A percentile compares a stretch with the other conserved stretches of the same genome.
phyloP scores from a whole-genome alignment of 2,797 vertebrate genomes.

The Cynopterus sphinx region DNA sequence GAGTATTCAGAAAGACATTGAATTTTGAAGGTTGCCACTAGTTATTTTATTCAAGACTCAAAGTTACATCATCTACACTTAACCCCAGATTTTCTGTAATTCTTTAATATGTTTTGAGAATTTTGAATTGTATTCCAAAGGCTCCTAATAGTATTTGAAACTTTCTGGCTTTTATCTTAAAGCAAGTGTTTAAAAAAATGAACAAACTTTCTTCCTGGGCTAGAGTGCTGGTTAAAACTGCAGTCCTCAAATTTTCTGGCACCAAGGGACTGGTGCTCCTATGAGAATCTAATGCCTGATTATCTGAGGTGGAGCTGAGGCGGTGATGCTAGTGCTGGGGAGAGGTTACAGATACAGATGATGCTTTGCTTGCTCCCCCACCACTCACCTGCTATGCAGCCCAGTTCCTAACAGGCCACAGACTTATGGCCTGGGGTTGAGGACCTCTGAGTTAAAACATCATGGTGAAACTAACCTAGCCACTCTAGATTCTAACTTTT shows the following conservation, averaged over 20 bases:
- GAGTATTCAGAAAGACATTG: not conserved
- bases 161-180: conserved; percentile 26
- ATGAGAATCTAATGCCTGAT: no score
- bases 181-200: not conserved
- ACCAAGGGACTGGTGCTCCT: no score
- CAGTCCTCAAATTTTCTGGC: no score
- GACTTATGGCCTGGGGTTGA: no score
- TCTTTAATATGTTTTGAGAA: conserved; percentile 2
- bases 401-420: no score
- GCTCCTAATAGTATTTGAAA: conserved; percentile 51
- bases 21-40: not conserved
- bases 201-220: not conserved
- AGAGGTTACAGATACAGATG: no score
- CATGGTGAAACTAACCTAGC: not conserved
- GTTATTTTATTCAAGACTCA: not conserved
- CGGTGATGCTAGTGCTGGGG: no score
- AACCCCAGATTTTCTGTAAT: not conserved
- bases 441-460: conserved; percentile 22
- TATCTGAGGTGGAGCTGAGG: no score
- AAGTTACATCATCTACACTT: not conserved
- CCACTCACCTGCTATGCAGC: no score
- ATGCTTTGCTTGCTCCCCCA: no score
- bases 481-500: not conserved
- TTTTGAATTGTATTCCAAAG: conserved; percentile 38
- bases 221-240: conserved; percentile 44